Conservation (phyloP, 2,113 vertebrate species). For the Malurus alboscapulatus region DNA sequence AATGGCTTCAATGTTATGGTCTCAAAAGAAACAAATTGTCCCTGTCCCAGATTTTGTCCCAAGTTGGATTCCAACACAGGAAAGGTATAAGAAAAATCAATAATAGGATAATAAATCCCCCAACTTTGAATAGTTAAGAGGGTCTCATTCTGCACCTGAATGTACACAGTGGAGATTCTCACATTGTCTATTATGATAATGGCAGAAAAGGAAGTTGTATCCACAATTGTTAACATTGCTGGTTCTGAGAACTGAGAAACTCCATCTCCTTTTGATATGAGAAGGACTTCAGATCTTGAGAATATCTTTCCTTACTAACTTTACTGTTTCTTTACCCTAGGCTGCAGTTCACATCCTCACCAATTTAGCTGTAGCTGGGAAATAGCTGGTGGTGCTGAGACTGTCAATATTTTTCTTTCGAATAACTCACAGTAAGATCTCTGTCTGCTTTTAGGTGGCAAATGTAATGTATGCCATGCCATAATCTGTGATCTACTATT, state of each 20-base stretch:
- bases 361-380: background rate
- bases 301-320: background rate
- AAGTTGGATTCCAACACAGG: constrained; percentile 78
- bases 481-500: background rate
- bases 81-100: constrained; percentile 70
- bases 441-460: background rate
- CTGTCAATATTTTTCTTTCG: background rate
- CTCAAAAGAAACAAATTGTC: constrained; percentile 78
- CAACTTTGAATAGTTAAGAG: background rate
- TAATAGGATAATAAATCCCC: background rate
- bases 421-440: background rate
- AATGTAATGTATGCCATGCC: background rate
- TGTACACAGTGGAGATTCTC: background rate
- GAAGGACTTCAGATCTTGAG: background rate
- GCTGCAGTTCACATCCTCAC: background rate
- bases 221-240: background rate
- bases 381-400: background rate
- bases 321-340: background rate
- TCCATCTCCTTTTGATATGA: background rate
- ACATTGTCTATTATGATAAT: background rate
- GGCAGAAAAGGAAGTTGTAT: background rate
- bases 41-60: constrained; percentile 76
- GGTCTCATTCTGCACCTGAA: background rate
- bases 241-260: background rate
- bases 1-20: constrained; percentile 77